A percentile compares a stretch with the other conserved stretches of the same genome.
These are phyloP conservation scores for Panorpa germanica DNA, from an alignment of 2,888 invertebrate species.

Conservation along the genomic window DNA sequence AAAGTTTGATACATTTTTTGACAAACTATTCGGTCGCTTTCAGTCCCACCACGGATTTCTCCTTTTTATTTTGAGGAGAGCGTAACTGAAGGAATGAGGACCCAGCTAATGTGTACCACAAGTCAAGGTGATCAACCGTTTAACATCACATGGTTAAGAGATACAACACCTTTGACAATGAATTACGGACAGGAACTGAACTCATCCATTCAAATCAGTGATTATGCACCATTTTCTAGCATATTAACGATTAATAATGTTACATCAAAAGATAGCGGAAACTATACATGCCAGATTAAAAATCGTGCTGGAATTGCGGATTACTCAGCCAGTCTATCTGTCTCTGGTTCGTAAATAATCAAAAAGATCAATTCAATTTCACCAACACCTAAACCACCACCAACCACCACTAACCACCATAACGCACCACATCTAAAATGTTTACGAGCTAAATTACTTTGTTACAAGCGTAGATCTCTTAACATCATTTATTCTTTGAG, in stretches of 20 bases:
- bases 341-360: constrained; percentile 26
- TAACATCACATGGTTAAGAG: constrained; percentile 32
- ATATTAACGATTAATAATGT: constrained; percentile 26
- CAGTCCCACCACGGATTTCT: constrained; percentile 66
- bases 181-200: constrained; percentile 15
- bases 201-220: constrained; percentile 32
- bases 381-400: too few species aligned
- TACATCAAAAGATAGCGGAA: constrained; percentile 25
- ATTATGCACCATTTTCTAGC: constrained; percentile 31
- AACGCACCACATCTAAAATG: too few species aligned
- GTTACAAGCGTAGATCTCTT: too few species aligned
- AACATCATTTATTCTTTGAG: too few species aligned
- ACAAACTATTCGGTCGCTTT: constrained; percentile 21
- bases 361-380: too few species aligned
- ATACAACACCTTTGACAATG: too few species aligned
- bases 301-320: constrained; percentile 28
- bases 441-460: too few species aligned
- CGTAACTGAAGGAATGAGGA: constrained; percentile 61
- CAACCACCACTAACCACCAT: too few species aligned
- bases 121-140: constrained; percentile 35
- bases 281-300: constrained; percentile 24
- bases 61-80: constrained; percentile 67
- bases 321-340: constrained; percentile 30
- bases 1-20: background rate
- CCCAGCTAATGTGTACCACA: constrained; percentile 41